Evolutionary conservation across 2,797 vertebrate species (phyloP).

Genomic region (Oreonectes daqikongensis): DNA sequence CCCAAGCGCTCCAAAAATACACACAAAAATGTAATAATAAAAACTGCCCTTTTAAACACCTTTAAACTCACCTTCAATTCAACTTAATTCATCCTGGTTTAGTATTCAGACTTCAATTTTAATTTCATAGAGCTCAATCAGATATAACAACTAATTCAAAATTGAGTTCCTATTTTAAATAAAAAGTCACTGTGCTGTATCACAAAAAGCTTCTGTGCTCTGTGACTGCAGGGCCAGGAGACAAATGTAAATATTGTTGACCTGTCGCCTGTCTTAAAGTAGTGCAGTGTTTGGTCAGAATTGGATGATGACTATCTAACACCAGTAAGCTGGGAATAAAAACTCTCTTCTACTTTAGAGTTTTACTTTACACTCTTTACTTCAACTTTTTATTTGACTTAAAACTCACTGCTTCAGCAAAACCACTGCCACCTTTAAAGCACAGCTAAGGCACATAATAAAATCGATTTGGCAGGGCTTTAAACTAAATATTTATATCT

Average conservation of each 20-base stretch:
- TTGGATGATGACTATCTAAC: background rate
- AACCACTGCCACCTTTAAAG: background rate
- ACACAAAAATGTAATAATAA: slow-evolving; percentile 27
- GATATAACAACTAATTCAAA: slow-evolving; percentile 66
- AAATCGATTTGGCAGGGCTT: too few relatives aligned
- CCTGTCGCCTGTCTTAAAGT: background rate
- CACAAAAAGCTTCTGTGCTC: background rate
- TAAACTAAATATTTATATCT: too few relatives aligned
- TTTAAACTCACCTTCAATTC: slow-evolving; percentile 48
- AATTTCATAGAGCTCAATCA: slow-evolving; percentile 67
- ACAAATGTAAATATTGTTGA: slow-evolving; percentile 12
- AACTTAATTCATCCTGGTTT: slow-evolving; percentile 67
- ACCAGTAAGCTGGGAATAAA: background rate
- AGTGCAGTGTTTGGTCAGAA: background rate
- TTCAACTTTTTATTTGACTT: background rate
- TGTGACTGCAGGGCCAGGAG: background rate
- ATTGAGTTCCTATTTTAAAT: slow-evolving; percentile 62
- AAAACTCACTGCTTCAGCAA: slow-evolving; percentile 4
- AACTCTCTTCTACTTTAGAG: background rate
- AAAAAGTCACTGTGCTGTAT: slow-evolving; percentile 64
- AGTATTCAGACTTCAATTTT: slow-evolving; percentile 66
- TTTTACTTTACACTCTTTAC: background rate
- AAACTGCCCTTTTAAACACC: slow-evolving; percentile 54
- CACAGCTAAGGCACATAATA: background rate
- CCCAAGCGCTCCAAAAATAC: background rate